phyloP scores from a whole-genome alignment of 2,797 vertebrate species.

The Crax fasciolata region DNA sequence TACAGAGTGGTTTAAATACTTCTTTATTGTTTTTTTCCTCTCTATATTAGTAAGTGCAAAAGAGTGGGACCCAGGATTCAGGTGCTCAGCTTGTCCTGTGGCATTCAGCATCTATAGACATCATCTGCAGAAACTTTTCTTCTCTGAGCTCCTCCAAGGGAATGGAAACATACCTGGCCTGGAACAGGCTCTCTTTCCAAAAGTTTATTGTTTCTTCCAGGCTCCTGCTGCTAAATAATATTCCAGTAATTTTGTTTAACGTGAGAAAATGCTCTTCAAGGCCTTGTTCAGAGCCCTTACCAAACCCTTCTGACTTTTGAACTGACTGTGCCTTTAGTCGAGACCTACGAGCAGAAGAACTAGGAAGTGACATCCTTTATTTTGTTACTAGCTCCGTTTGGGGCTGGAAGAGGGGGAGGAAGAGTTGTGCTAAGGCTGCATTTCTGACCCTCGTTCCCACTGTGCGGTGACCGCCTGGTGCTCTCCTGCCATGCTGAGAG shows the following conservation, averaged over 20 bases:
- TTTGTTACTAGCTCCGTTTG: background rate
- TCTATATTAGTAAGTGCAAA: background rate
- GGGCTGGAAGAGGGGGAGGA: background rate
- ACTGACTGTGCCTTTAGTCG: background rate
- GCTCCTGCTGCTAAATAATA: background rate
- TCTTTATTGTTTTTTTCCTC: background rate
- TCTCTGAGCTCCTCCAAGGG: background rate
- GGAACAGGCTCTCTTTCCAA: background rate
- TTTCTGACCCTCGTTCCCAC: background rate
- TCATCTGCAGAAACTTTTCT: background rate
- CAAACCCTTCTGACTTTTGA: background rate
- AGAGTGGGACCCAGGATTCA: background rate
- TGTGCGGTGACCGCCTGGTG: rapidly evolving
- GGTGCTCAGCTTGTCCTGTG: rapidly evolving
- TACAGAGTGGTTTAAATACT: background rate
- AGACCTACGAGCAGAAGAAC: background rate
- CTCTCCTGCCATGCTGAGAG: rapidly evolving
- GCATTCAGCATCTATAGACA: background rate
- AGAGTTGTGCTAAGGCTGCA: rapidly evolving
- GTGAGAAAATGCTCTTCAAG: background rate
- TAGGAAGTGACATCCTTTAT: background rate
- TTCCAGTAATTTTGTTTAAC: background rate
- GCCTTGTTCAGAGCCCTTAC: background rate
- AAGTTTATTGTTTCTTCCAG: background rate
- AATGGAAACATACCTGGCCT: background rate